These are phyloP conservation scores for Harlomillsia oculata DNA, from an alignment of 1,140 invertebrate genomes.

Conservation along the genomic window DNA sequence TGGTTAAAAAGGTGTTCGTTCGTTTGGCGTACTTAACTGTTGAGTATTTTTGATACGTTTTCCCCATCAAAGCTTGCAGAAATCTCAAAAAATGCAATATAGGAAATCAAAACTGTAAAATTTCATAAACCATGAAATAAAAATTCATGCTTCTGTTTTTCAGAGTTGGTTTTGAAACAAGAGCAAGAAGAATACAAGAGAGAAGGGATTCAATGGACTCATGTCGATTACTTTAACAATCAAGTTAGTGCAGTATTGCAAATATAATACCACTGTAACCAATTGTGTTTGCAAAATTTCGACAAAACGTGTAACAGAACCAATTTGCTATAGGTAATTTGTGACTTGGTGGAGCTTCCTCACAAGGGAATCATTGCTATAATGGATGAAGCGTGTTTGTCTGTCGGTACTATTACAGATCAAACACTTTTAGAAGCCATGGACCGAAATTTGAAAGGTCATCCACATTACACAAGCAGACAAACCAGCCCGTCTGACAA, in stretches of 20 bases:
- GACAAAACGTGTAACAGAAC: too few relatives aligned
- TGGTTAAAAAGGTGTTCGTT: too few relatives aligned
- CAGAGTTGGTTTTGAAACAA: conserved; percentile 86
- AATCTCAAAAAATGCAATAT: too few relatives aligned
- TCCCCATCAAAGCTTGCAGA: too few relatives aligned
- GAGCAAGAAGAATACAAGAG: conserved; percentile 89
- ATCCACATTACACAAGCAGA: conserved; percentile 81
- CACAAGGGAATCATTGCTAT: conserved; percentile 86
- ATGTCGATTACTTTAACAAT: conserved; percentile 78
- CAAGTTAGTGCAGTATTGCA: too few relatives aligned
- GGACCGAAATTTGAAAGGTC: conserved; percentile 75
- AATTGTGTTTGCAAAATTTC: too few relatives aligned
- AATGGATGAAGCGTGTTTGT: conserved; percentile 88
- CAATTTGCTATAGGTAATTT: too few relatives aligned
- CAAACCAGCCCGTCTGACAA: conserved; percentile 73
- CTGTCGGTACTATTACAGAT: conserved; percentile 86
- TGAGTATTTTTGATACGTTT: too few relatives aligned
- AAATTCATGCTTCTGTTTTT: too few relatives aligned
- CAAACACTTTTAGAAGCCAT: conserved; percentile 82
- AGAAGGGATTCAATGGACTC: conserved; percentile 86
- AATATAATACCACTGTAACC: too few relatives aligned
- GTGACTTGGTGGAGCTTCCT: conserved; percentile 79
- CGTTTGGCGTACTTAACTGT: background rate
- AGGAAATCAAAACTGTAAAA: too few relatives aligned
- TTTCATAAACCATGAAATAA: too few relatives aligned